phyloP scores from a whole-genome alignment of 2,113 vertebrate species.

The Polypterus senegalus region DNA sequence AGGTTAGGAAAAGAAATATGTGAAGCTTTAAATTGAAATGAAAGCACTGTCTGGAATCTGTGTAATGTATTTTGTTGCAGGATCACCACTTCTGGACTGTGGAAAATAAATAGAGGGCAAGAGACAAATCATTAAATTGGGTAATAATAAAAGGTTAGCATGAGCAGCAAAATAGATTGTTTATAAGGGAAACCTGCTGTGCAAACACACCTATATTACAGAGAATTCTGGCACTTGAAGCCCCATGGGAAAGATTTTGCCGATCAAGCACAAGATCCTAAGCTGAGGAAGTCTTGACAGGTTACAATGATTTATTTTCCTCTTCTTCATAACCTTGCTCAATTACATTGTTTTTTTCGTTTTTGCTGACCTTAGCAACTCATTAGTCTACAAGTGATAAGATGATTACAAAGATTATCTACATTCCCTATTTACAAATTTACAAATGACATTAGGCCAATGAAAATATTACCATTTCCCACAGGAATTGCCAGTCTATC shows the following conservation, averaged over 20 bases:
- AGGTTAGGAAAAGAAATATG: too few relatives aligned
- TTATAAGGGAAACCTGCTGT: too few relatives aligned
- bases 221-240: too few relatives aligned
- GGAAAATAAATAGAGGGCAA: too few relatives aligned
- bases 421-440: not conserved
- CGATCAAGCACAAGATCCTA: not conserved
- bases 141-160: too few relatives aligned
- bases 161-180: too few relatives aligned
- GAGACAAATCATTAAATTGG: too few relatives aligned
- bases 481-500: not conserved
- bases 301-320: not conserved
- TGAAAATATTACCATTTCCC: not conserved
- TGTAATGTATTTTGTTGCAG: too few relatives aligned
- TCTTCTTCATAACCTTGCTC: not conserved
- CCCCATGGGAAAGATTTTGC: not conserved
- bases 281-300: not conserved
- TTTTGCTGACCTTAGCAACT: not conserved
- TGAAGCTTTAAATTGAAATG: too few relatives aligned
- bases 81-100: too few relatives aligned
- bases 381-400: not conserved
- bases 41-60: too few relatives aligned
- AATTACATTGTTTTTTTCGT: not conserved
- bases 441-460: not conserved
- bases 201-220: too few relatives aligned
- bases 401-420: not conserved